Evolutionary conservation across 2,797 vertebrate genomes (phyloP), one percentile per base, ranked within the genome.

Genomic region (Anguilla marmorata): DNA sequence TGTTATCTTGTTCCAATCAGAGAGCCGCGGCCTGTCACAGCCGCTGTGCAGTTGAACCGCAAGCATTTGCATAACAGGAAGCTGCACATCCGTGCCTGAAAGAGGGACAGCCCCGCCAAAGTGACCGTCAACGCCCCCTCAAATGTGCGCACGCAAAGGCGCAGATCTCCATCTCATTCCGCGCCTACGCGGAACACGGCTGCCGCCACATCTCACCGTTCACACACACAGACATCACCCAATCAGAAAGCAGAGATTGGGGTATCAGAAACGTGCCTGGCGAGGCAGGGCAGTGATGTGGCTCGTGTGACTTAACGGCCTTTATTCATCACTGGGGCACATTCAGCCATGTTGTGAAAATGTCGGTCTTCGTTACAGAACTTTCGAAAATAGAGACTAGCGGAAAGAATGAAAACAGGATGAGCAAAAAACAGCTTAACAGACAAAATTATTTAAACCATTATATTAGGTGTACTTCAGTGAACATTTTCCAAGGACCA

Each of bases 31-130:
- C 76, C 76, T 80, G 76, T 80, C 37, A 45, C 33, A 19, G 76
- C 76, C 33, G 11, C 37, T 80, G 41, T 21, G 21, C 76, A 37
- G 76, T 24, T 80, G 76, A 80, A 80, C 76, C 76, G 7, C 76
- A 45, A 24, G 33, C 33, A 48, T 80, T 80, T 80, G 76, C 76
- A 80, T 80, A 80, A 24, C 76, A 80, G 76, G 76, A 80, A 80
- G 41, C 37, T 21, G 33, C 37, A 48, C 37, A 80, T 80, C 76
- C 76, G 76, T 4, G 76, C 41, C 16, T 48, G 76, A 4, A 19
- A 16, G 37, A 80, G 76, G 76, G 76, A 80, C 76, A 45, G 76
- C 37, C 76, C 76, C 76, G 33, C 7, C 3, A 37, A 19, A 80
- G 76, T 80, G 76, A 48, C 76, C 76, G 76, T 80, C 76, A 80